A percentile compares a stretch with the other conserved stretches of the same genome.
Evolutionary conservation across 53 echinoderm and acorn worm genomes (phyloP).

Genomic region (Stichopus horrens): DNA sequence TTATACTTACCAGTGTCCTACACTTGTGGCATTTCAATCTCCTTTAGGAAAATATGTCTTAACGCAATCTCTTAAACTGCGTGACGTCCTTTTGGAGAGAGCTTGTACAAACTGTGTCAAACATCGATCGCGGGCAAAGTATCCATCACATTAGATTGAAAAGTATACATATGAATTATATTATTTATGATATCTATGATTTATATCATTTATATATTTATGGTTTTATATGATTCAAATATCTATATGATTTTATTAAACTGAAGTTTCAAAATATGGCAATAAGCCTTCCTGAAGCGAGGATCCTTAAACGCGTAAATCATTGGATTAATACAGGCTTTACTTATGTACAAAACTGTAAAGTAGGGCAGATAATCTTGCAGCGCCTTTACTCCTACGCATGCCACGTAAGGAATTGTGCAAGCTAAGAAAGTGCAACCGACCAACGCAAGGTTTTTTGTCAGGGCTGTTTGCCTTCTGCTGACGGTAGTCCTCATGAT

Average conservation of each 20-base stretch:
- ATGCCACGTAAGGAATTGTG: constrained; percentile 14
- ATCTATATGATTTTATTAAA: not conserved
- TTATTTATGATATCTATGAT: too few species aligned
- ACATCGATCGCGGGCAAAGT: too few species aligned
- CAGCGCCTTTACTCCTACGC: not conserved
- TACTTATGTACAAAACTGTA: not conserved
- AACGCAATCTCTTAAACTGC: too few species aligned
- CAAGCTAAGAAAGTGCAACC: constrained; percentile 6
- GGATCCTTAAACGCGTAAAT: constrained; percentile 30
- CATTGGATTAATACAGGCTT: constrained; percentile 20
- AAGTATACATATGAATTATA: too few species aligned
- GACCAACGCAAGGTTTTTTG: constrained; percentile 10
- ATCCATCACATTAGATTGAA: too few species aligned
- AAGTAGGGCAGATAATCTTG: not conserved
- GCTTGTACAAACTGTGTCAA: too few species aligned
- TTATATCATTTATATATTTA: too few species aligned
- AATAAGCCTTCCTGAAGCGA: constrained; percentile 10
- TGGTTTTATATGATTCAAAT: too few species aligned
- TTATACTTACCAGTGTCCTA: too few species aligned
- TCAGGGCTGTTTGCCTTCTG: constrained; percentile 22
- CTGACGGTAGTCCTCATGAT: constrained; percentile 17
- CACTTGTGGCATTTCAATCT: too few species aligned
- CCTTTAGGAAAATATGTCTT: too few species aligned
- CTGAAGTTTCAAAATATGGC: constrained; percentile 17
- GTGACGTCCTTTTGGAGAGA: too few species aligned